These are phyloP conservation scores for Anisognathus igniventris DNA, from an alignment of 2,797 vertebrate species.

Conservation along the genomic window DNA sequence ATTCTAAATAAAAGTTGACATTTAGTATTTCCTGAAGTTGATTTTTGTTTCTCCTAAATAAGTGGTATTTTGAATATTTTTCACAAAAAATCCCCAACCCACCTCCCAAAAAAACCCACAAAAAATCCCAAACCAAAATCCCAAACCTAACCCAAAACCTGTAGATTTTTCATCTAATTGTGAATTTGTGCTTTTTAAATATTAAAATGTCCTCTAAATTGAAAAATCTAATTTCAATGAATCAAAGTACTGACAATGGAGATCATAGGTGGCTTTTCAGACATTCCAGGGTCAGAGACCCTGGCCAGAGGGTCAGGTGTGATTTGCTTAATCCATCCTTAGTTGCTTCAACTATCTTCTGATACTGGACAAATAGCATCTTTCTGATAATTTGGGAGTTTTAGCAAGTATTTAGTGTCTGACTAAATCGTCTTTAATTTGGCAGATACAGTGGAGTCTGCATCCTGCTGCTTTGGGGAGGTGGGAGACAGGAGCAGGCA, in stretches of 20 bases:
- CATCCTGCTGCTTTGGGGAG: background rate
- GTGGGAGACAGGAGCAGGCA: background rate
- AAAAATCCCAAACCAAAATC: background rate
- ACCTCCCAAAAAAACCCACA: accelerated
- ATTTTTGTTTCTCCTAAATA: background rate
- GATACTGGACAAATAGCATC: background rate
- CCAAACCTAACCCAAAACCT: background rate
- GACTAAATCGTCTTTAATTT: background rate
- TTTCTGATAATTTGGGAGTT: background rate
- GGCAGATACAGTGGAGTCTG: background rate
- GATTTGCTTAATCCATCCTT: background rate
- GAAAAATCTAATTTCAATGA: background rate
- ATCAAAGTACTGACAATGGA: background rate
- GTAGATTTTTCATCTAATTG: background rate
- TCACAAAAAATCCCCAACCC: background rate
- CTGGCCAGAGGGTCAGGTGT: background rate
- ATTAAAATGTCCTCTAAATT: background rate
- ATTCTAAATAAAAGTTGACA: background rate
- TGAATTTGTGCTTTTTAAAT: background rate
- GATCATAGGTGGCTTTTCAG: background rate
- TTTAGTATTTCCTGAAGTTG: background rate
- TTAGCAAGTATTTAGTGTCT: background rate
- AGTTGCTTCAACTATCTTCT: background rate
- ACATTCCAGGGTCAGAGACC: background rate
- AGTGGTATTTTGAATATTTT: background rate